A percentile compares a stretch with the other conserved stretches of the same genome.
Evolutionary conservation across 2,113 vertebrate genomes (phyloP).

Genomic region (Copsychus sechellarum): DNA sequence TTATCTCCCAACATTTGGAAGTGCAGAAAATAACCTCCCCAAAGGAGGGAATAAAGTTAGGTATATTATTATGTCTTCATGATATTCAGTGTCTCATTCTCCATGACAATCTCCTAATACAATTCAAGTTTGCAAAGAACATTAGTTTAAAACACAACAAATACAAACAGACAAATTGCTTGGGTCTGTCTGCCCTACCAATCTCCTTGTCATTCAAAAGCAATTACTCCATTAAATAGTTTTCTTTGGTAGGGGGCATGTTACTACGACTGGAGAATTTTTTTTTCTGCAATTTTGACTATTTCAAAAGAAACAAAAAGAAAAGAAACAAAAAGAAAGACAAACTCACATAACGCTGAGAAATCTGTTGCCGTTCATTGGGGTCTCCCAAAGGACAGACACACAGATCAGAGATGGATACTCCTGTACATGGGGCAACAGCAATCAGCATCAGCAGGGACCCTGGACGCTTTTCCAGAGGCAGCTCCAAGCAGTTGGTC

Average conservation of each 20-base stretch:
- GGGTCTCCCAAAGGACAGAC: conserved; percentile 81
- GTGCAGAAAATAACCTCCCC: not conserved
- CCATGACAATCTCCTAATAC: not conserved
- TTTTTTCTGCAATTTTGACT: not conserved
- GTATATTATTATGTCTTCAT: not conserved
- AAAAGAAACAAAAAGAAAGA: accelerated
- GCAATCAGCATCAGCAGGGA: conserved; percentile 83
- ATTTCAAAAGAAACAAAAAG: not conserved
- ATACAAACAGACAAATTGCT: not conserved
- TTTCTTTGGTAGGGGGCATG: not conserved
- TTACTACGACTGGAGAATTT: not conserved
- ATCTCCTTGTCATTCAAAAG: not conserved
- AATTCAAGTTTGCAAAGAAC: conserved; percentile 1
- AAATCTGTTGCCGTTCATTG: conserved; percentile 73
- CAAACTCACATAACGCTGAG: conserved; percentile 84
- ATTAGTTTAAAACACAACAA: conserved; percentile 18
- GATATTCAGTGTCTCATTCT: not conserved
- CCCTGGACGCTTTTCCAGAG: conserved; percentile 79
- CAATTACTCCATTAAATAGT: not conserved
- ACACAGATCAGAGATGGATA: conserved; percentile 86
- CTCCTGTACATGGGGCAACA: conserved; percentile 81
- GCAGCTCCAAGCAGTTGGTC: conserved; percentile 78
- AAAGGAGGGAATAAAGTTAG: not conserved
- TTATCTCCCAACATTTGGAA: not conserved
- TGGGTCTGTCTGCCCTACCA: not conserved